Percentiles rank a stretch among this genome's conserved stretches.
Evolutionary conservation across 2,888 invertebrate genomes (phyloP).

Genomic region (Pristionchus mayeri): DNA sequence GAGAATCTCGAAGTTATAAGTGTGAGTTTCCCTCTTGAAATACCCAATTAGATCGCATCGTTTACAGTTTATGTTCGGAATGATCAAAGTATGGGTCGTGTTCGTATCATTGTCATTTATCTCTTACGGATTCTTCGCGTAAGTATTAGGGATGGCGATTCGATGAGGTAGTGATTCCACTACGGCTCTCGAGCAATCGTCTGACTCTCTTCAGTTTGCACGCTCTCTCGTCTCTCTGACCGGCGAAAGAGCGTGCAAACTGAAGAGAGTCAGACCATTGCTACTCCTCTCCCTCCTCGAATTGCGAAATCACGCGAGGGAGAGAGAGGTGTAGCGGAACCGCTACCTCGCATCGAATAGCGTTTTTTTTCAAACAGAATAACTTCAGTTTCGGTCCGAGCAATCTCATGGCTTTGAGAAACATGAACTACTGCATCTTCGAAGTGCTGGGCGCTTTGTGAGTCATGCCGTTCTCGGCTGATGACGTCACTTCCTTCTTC

Average conservation of each 20-base stretch:
- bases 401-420: background rate
- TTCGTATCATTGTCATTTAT: background rate
- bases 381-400: background rate
- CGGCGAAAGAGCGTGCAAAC: too few species aligned
- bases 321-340: too few species aligned
- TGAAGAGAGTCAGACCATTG: too few species aligned
- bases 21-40: background rate
- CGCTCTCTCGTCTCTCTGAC: too few species aligned
- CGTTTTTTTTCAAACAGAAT: background rate
- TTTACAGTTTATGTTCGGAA: background rate
- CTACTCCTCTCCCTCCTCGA: too few species aligned
- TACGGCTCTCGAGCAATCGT: too few species aligned
- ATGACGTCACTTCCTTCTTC: background rate
- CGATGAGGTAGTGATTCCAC: too few species aligned
- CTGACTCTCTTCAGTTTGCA: too few species aligned
- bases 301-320: too few species aligned
- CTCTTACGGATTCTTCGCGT: background rate
- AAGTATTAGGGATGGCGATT: too few species aligned
- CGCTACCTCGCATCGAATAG: too few species aligned
- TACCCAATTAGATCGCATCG: too few species aligned
- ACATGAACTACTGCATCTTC: background rate
- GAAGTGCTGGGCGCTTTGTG: background rate
- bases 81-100: background rate
- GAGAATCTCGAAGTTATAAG: background rate
- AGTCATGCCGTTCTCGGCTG: background rate